These are phyloP conservation scores for Oxycera nigricornis DNA, from an alignment of 2,888 invertebrate genomes.

Conservation along the genomic window DNA sequence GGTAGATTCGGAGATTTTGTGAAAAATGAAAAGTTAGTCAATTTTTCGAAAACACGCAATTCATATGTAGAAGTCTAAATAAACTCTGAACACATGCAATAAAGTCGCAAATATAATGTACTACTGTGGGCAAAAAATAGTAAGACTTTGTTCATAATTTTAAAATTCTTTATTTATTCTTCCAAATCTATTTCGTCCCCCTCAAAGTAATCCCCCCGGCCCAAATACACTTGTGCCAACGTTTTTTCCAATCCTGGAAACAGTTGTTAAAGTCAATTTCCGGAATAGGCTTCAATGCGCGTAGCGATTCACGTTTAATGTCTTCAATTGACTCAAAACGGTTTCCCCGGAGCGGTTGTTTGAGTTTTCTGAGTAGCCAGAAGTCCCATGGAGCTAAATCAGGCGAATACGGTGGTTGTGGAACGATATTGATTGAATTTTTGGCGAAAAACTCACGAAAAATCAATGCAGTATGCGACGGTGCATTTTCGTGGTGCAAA, in stretches of 20 bases:
- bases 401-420: slow-evolving; percentile 14
- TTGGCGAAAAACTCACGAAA: slow-evolving; percentile 24
- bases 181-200: slow-evolving; percentile 3
- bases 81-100: too few species aligned
- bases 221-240: not conserved
- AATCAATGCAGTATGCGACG: too few species aligned
- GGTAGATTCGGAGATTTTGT: too few species aligned
- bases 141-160: not conserved
- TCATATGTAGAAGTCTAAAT: too few species aligned
- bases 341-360: slow-evolving; percentile 5
- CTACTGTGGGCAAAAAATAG: slow-evolving; percentile 36
- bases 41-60: too few species aligned
- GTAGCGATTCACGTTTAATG: not conserved
- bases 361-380: slow-evolving; percentile 30
- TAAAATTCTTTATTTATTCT: slow-evolving; percentile 33
- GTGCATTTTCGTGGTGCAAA: too few species aligned
- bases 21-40: too few species aligned
- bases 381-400: slow-evolving; percentile 24
- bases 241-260: slow-evolving; percentile 3
- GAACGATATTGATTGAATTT: slow-evolving; percentile 16
- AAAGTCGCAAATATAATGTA: too few species aligned
- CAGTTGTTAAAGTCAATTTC: not conserved
- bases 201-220: slow-evolving; percentile 18
- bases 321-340: slow-evolving; percentile 16
- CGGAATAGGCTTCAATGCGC: not conserved